These are phyloP conservation scores for Tetragonula carbonaria DNA, from an alignment of 2,888 invertebrate genomes.

Conservation along the genomic window DNA sequence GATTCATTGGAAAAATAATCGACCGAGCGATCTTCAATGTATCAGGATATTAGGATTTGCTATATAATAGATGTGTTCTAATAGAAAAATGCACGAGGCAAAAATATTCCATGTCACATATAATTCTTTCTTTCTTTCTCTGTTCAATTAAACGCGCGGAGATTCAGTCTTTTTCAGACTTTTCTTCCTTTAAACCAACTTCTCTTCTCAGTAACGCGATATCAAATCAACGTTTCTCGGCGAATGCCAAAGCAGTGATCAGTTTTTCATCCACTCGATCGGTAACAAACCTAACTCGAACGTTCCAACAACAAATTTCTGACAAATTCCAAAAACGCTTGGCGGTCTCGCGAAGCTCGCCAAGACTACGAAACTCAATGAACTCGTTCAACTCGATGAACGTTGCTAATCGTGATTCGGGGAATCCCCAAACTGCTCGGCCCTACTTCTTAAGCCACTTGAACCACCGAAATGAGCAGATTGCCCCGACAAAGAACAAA, in stretches of 20 bases:
- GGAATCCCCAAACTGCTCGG: background rate
- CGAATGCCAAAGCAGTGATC: background rate
- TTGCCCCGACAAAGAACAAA: background rate
- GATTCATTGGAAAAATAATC: background rate
- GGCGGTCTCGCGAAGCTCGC: background rate
- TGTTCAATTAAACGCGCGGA: background rate
- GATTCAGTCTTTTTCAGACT: background rate
- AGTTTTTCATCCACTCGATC: background rate
- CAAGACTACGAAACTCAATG: background rate
- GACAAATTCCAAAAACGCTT: background rate
- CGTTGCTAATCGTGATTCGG: background rate
- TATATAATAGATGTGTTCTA: background rate
- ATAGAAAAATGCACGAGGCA: slow-evolving; percentile 15
- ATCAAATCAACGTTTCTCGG: background rate
- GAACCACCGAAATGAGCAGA: background rate
- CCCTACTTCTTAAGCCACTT: background rate
- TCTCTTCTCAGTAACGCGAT: background rate
- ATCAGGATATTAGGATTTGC: background rate
- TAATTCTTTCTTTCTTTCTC: background rate
- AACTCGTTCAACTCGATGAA: no score
- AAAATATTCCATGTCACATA: slow-evolving; percentile 21
- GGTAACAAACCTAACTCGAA: background rate
- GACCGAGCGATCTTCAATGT: background rate
- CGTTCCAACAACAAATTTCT: background rate
- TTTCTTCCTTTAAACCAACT: background rate